Evolutionary conservation across 2,888 invertebrate genomes (phyloP), one percentile per base, ranked within the genome.

Genomic region (Ellobium chinense): DNA sequence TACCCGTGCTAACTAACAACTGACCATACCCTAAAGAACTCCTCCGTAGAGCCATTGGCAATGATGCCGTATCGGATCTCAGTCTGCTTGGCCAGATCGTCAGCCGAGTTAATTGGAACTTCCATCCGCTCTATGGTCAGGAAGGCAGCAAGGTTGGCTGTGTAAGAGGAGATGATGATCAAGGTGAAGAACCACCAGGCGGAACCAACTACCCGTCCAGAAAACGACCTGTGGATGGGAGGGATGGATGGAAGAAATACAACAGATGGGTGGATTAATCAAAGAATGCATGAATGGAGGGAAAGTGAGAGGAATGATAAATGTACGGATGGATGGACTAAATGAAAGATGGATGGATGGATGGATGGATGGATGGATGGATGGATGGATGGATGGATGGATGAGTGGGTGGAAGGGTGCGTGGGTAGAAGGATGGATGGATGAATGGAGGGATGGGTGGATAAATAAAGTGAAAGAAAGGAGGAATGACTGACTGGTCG

Each of bases 11-110:
- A n/a, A n/a, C n/a, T n/a, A n/a, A n/a, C n/a, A n/a, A n/a, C n/a
- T n/a, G n/a, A n/a, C n/a, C n/a, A n/a, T 84, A 91, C 91, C 87
- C 86, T 85, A 92, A 99, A 99, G 93, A 99, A 99, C 21, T 96
- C 95, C 39, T 96, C 96, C 0, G 99, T 99, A 0, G 98, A 97
- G 72, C 99, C 99, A 58, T 97, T 97, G 85, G 95, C 95, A 18
- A 98, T 93, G 14, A 97, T 97, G 0, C 99, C 99, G 92, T 99
- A 99, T 92, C 98, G 97, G 87, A 99, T 98, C 93, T 97, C 97
- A 0, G 97, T 97, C 93, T 99, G 99, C 89, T 97, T 97, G n/a
- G 98, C 97, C 70, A 99, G 94, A 93, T 99, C 98, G 91, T 98
- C 98, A 0, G 97, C 98, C 88, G 96, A 96, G 91, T 97, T 97